Conservation (phyloP, 2,888 invertebrate species). For the Drosophila cognata region DNA sequence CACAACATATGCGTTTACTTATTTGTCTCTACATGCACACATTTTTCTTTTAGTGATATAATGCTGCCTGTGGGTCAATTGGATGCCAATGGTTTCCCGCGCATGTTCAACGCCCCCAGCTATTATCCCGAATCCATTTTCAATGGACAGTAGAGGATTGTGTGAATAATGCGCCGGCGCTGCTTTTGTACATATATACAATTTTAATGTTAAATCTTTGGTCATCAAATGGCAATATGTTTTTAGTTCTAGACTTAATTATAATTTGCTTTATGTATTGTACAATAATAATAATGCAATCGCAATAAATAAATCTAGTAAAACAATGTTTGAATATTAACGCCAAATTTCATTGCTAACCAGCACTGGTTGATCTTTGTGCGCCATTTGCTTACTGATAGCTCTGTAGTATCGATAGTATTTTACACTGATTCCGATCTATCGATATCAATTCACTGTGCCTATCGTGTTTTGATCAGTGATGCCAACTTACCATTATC, state of each 20-base stretch:
- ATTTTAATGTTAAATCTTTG: slow-evolving; percentile 53
- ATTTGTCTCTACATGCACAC: slow-evolving; percentile 10
- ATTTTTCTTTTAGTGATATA: slow-evolving; percentile 78
- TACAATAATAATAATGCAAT: slow-evolving; percentile 59
- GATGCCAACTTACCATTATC: not conserved
- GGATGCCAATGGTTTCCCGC: slow-evolving; percentile 83
- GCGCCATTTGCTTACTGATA: not conserved
- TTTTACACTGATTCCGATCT: not conserved
- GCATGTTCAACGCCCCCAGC: slow-evolving; percentile 85
- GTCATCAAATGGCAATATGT: slow-evolving; percentile 71
- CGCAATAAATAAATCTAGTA: slow-evolving; percentile 47
- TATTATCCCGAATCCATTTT: slow-evolving; percentile 85
- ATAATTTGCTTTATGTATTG: slow-evolving; percentile 56
- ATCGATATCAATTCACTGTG: not conserved
- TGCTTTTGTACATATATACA: slow-evolving; percentile 63
- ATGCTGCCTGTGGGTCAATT: slow-evolving; percentile 84
- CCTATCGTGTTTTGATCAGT: slow-evolving; percentile 1
- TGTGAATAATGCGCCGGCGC: slow-evolving; percentile 44
- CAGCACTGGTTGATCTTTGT: slow-evolving; percentile 19
- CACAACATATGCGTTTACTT: slow-evolving; percentile 18
- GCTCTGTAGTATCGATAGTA: not conserved
- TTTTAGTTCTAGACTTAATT: slow-evolving; percentile 50
- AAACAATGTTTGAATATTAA: slow-evolving; percentile 19
- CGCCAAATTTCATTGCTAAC: not conserved
- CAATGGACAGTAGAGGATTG: slow-evolving; percentile 83